Evolutionary conservation across 1,140 invertebrate genomes (phyloP), one percentile per base, ranked within the genome.

Genomic region (Sitobion miscanthi): DNA sequence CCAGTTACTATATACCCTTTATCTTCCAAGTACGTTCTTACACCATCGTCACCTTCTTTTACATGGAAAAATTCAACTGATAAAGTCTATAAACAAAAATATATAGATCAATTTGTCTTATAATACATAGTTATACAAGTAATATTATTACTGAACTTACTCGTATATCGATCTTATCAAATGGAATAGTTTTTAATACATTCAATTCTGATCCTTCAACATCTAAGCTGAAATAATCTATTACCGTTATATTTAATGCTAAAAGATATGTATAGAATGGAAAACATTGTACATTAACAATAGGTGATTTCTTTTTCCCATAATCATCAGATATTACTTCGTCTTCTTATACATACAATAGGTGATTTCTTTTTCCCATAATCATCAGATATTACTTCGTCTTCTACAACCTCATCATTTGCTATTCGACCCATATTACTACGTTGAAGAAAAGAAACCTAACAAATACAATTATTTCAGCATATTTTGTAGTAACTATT

Each of bases 151-250:
- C 2, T 91, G 1, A 38, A 93, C 92, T 91, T 94, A 95, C 95
- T 94, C 94, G 94, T 93, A 96, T 96, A 93, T 96, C 94, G 4
- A 96, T 94, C 88, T 94, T 94, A 83, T 96, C 95, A 94, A 96
- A 96, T 35, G 96, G 96, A 91, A 96, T 96, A 4, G 96, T 96
- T 94, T 95, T 95, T 14, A 96, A 94, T 30, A 96, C 95, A 93
- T 96, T 95, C 21, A 96, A 94, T 94, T 96, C 96, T 89, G 95
- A 95, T 45, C 96, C 96, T 94, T 96, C 96, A 9, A 96, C 94
- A 94, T 96, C 96, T 23, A 96, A 94, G 94, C 95, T 96, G 54
- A 96, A 95, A 94, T 96, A 96, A 94, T 96, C 95, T 8, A 96
- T 94, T 6, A 94, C 94, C 30, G 94, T 95, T 9, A 95, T 83